A percentile compares a stretch with the other conserved stretches of the same genome.
phyloP scores from a whole-genome alignment of 1,140 invertebrate species.

The Phymorhynchus buccinoides region DNA sequence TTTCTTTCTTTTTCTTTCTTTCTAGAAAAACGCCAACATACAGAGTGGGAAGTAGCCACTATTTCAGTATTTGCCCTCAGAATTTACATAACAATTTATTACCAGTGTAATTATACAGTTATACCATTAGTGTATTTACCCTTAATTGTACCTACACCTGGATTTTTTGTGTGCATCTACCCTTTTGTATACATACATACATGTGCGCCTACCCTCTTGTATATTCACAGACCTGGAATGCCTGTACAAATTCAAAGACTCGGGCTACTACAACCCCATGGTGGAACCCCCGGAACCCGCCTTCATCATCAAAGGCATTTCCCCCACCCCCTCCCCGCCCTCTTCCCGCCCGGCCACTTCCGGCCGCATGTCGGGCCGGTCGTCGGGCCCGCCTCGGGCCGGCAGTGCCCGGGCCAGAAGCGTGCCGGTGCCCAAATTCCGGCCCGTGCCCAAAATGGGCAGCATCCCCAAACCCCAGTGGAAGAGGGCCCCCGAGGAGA shows the following conservation, averaged over 20 bases:
- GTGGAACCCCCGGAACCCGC: slow-evolving; percentile 39
- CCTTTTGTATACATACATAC: too few relatives aligned
- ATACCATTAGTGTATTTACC: too few relatives aligned
- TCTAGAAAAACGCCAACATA: too few relatives aligned
- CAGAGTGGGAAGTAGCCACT: too few relatives aligned
- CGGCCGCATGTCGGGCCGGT: background rate
- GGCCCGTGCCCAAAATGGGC: slow-evolving; percentile 49
- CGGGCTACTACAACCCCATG: slow-evolving; percentile 50
- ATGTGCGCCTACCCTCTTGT: background rate
- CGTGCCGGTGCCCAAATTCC: slow-evolving; percentile 53
- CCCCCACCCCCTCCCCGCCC: slow-evolving; percentile 37
- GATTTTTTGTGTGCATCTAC: background rate
- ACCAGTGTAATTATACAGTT: background rate
- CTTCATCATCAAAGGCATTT: slow-evolving; percentile 33
- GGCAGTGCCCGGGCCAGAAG: slow-evolving; percentile 26
- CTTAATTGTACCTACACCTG: background rate
- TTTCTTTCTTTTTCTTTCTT: background rate
- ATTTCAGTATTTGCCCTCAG: too few relatives aligned
- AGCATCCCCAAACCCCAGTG: slow-evolving; percentile 58
- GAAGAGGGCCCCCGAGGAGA: slow-evolving; percentile 47
- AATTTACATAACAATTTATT: too few relatives aligned
- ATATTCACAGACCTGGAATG: slow-evolving; percentile 48
- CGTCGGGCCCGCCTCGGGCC: too few relatives aligned
- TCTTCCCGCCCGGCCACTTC: slow-evolving; percentile 40
- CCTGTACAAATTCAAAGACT: slow-evolving; percentile 55